Conservation (phyloP, 2,113 vertebrate genomes). For the Colossoma macropomum region DNA sequence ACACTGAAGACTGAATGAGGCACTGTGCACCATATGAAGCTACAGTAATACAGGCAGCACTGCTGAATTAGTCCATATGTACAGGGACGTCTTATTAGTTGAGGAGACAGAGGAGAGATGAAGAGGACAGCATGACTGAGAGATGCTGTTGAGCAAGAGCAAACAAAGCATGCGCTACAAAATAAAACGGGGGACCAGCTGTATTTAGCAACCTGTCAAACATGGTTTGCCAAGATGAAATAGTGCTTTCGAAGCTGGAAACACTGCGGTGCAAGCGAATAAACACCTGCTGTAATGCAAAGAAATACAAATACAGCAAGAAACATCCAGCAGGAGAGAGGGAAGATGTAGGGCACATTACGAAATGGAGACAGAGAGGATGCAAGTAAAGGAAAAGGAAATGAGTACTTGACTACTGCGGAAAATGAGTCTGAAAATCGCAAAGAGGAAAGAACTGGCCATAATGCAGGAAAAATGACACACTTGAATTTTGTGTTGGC, state of each 20-base stretch:
- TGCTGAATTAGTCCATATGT: neutral
- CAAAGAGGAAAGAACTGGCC: neutral
- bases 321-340: neutral
- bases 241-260: slow-evolving; percentile 53
- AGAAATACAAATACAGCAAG: slow-evolving; percentile 39
- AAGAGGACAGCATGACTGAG: slow-evolving; percentile 24
- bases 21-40: neutral
- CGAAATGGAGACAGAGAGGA: neutral
- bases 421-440: neutral
- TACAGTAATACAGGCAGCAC: neutral
- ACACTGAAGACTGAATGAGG: neutral
- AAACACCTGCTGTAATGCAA: slow-evolving; percentile 50
- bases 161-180: slow-evolving; percentile 17
- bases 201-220: slow-evolving; percentile 65
- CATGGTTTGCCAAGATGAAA: slow-evolving; percentile 59
- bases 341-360: neutral
- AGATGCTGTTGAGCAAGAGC: slow-evolving; percentile 33
- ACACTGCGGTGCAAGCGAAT: slow-evolving; percentile 42
- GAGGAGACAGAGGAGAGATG: neutral
- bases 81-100: neutral
- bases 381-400: slow-evolving; percentile 10
- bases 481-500: neutral
- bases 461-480: neutral
- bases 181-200: slow-evolving; percentile 47
- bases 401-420: neutral